Base-by-base conservation (phyloP, 2,797 vertebrate genomes). In the Microchirus variegatus region DNA sequence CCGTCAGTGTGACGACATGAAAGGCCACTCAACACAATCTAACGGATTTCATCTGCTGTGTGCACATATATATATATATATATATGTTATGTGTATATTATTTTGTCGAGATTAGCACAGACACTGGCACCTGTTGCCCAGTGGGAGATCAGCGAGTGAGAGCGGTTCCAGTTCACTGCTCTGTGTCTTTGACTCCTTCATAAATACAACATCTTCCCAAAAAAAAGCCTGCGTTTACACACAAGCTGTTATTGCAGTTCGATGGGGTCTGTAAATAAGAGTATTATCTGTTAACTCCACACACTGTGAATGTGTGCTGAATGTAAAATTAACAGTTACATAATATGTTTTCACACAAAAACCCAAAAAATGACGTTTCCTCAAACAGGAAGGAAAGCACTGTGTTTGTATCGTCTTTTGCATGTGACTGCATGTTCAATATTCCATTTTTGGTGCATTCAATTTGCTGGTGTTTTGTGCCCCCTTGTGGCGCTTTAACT, bases 71-170 rank as follows among this genome's bases (percentile, higher is more conserved):
- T n/a, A n/a, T n/a, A n/a, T n/a, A n/a, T n/a, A n/a, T n/a, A n/a
- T n/a, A n/a, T n/a, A n/a, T n/a, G n/a, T n/a, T n/a, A n/a, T n/a
- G n/a, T n/a, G n/a, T n/a, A n/a, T n/a, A n/a, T n/a, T 78, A 60
- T 81, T 77, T 78, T 75, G 71, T 73, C 77, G 75, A 57, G 69
- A 75, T 84, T 82, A 72, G 70, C 81, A 75, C 73, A 73, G 76
- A 83, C 72, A 44, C 63, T 83, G 83, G 86, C 89, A 90, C 91
- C 87, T 91, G 91, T 83, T 90, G 78, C 88, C 86, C 87, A 80
- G 85, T 85, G 75, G 88, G 90, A 75, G 63, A 75, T 80, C 44
- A 73, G 66, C 81, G 75, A 70, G 67, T 74, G 60, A 73, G 59
- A 60, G 63, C 63, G 66, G 69, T 73, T 67, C 49, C 55, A 73